Evolutionary conservation across 1,140 invertebrate species (phyloP).

Genomic region (Drosophila athabasca): DNA sequence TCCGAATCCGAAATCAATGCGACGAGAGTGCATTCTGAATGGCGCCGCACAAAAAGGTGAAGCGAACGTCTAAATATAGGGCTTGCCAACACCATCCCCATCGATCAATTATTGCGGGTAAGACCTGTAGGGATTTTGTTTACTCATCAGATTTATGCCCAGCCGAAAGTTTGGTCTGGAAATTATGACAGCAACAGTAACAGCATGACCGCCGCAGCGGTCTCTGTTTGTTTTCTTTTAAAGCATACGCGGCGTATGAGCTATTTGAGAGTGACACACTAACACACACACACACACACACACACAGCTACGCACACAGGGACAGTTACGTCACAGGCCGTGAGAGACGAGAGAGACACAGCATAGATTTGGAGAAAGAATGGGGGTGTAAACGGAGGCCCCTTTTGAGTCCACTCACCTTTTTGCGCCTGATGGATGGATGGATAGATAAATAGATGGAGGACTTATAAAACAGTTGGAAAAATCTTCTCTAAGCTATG

Average conservation of each 20-base stretch:
- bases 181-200: slow-evolving; percentile 13
- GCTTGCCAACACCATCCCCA: slow-evolving; percentile 5
- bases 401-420: slow-evolving; percentile 69
- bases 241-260: slow-evolving; percentile 68
- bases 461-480: slow-evolving; percentile 26
- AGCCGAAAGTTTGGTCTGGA: slow-evolving; percentile 17
- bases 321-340: slow-evolving; percentile 63
- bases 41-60: slow-evolving; percentile 28
- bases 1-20: slow-evolving; percentile 9
- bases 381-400: slow-evolving; percentile 8
- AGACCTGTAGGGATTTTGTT: neutral
- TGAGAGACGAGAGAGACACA: slow-evolving; percentile 16
- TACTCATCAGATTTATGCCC: too few species aligned
- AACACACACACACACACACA: slow-evolving; percentile 17
- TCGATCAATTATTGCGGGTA: slow-evolving; percentile 34
- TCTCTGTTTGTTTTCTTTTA: slow-evolving; percentile 59
- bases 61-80: slow-evolving; percentile 27
- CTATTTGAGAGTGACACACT: slow-evolving; percentile 48
- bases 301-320: slow-evolving; percentile 1
- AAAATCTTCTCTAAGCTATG: slow-evolving; percentile 6
- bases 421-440: slow-evolving; percentile 47
- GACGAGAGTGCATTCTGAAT: slow-evolving; percentile 25
- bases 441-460: too few species aligned
- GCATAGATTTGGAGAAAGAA: neutral
- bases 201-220: neutral